Base-by-base conservation (phyloP, 1,140 invertebrate genomes). In the Aphelinus certus region DNA sequence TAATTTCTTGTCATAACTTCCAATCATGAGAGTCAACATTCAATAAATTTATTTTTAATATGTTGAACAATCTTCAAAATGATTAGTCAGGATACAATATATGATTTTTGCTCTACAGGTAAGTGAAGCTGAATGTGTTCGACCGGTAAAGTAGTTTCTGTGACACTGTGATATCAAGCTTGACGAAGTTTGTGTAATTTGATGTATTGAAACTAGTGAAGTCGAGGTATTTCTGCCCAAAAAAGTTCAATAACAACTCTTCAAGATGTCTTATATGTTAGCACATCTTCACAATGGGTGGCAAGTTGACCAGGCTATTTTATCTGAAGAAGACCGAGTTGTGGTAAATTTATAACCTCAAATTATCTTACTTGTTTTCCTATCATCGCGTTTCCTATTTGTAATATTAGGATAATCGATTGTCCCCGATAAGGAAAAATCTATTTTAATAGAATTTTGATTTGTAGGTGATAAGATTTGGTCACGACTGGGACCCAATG, bases 401-500 rank as follows among this genome's bases (percentile, higher is more conserved):
- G 26, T 26, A 26, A 26, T 26, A 0, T 26, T 26, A 26, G 26
- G 26, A 26, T 26, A 26, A 26, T 26, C 26, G 26, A 53, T 53
- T 53, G 9, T 6, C 51, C 4, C 0, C 9, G 4, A 53, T 53
- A 0, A 4, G 4, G 51, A 53, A 53, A 9, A 58, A 72, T 73
- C 65, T 45, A 57, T 76, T 53, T 53, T 53, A 53, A 53, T 0
- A 6, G 9, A 42, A 4, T 5, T 70, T 7, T 53, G 61, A 46
- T 71, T 62, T 75, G 61, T 78, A 94, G 95, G 94, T 99, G 0
- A 98, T 99, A 75, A 90, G 98, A 74, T 99, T 99, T 90, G 98
- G 98, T 0, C 98, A 99, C 83, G 98, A 99, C 91, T 99, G 98
- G 98, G 98, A 99, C 84, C 98, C 98, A 5, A 97, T 97, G 26